Evolutionary conservation across 2,113 vertebrate species (phyloP).

Genomic region (Corythornis vintsioides): DNA sequence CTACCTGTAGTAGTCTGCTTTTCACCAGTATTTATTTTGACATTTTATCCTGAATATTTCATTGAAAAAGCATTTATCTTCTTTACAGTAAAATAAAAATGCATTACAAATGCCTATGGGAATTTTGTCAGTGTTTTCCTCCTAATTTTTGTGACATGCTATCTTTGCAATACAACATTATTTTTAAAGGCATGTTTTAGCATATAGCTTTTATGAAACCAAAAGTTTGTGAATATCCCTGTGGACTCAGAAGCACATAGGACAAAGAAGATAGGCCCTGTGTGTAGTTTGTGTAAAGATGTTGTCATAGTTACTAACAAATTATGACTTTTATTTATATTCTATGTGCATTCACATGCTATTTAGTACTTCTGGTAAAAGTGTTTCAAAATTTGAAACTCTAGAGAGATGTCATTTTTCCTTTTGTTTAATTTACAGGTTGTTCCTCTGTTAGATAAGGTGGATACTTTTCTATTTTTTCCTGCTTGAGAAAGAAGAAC

Average conservation of each 20-base stretch:
- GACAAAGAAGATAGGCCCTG: not conserved
- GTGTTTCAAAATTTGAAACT: not conserved
- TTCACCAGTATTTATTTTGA: conserved; percentile 19
- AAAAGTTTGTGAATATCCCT: not conserved
- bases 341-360: not conserved
- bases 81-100: conserved; percentile 1
- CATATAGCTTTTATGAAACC: not conserved
- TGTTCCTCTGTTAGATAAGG: not conserved
- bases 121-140: conserved; percentile 19
- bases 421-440: not conserved
- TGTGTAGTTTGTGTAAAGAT: not conserved
- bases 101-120: not conserved
- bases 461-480: not conserved
- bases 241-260: not conserved
- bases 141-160: conserved; percentile 23
- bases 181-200: not conserved
- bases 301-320: not conserved
- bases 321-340: not conserved
- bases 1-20: not conserved
- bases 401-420: not conserved
- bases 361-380: not conserved
- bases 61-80: not conserved
- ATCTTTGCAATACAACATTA: not conserved
- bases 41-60: conserved; percentile 19
- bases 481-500: not conserved